phyloP scores from a whole-genome alignment of 2,113 vertebrate genomes.

The Rhynchomys soricoides region DNA sequence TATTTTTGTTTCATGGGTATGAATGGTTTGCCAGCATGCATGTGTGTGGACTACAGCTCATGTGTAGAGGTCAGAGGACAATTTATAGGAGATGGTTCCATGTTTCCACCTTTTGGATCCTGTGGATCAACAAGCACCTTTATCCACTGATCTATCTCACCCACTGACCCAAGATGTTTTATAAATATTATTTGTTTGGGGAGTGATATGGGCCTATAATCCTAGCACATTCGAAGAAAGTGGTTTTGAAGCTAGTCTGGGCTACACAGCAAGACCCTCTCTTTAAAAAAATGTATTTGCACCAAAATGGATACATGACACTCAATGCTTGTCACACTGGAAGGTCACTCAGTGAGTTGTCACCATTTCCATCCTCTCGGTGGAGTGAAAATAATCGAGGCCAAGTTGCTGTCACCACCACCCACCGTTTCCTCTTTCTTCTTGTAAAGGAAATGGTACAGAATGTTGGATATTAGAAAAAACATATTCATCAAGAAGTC shows the following conservation, averaged over 20 bases:
- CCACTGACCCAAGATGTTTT: neutral
- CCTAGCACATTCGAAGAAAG: neutral
- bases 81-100: neutral
- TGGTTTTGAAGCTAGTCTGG: neutral
- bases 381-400: constrained; percentile 22
- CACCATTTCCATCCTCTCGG: constrained; percentile 53
- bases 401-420: neutral
- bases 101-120: neutral
- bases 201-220: neutral
- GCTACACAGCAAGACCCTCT: neutral
- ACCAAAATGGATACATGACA: neutral
- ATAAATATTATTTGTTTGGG: neutral
- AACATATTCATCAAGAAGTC: neutral
- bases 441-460: constrained; percentile 52
- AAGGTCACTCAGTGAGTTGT: neutral
- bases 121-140: no score
- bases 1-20: neutral
- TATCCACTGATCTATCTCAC: neutral
- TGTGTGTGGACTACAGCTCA: neutral
- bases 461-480: neutral
- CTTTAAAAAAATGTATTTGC: neutral
- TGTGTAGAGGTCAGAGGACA: neutral
- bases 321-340: neutral
- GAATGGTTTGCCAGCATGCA: neutral
- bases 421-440: constrained; percentile 62